Evolutionary conservation across 1,140 invertebrate species (phyloP).

Genomic region (Charaxes varanes): DNA sequence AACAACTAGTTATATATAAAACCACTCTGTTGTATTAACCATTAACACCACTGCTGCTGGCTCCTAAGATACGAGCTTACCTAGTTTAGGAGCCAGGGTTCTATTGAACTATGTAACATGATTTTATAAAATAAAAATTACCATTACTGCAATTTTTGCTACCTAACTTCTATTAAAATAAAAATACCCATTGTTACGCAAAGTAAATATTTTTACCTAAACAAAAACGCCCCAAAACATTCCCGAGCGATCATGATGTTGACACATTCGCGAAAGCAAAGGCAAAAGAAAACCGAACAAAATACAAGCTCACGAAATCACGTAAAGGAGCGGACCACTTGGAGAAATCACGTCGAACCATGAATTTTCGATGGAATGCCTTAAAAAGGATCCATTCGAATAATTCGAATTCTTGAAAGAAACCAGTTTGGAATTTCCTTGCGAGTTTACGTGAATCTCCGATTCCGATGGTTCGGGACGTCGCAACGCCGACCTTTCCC

Average conservation of each 20-base stretch:
- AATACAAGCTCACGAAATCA: constrained; percentile 26
- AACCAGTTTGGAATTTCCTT: constrained; percentile 33
- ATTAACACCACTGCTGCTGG: too few species aligned
- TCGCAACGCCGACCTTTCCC: constrained; percentile 26
- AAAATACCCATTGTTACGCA: too few species aligned
- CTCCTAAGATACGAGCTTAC: too few species aligned
- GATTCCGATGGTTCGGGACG: constrained; percentile 30
- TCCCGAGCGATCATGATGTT: constrained; percentile 35
- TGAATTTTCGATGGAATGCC: constrained; percentile 30
- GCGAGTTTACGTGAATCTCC: constrained; percentile 33
- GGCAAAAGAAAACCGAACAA: constrained; percentile 38
- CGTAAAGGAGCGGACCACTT: constrained; percentile 20
- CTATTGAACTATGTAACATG: too few species aligned
- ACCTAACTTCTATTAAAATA: too few species aligned
- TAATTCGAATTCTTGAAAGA: constrained; percentile 27
- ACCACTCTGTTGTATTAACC: too few species aligned
- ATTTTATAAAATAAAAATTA: too few species aligned
- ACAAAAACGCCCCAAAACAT: constrained; percentile 26
- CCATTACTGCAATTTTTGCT: too few species aligned
- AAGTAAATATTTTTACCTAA: not conserved
- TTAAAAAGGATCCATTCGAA: constrained; percentile 19
- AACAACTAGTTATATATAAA: too few species aligned
- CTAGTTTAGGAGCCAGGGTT: too few species aligned
- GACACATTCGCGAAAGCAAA: constrained; percentile 36
- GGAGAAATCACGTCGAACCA: constrained; percentile 24